phyloP scores from a whole-genome alignment of 1,140 invertebrate genomes.

The Neodiprion virginianus region DNA sequence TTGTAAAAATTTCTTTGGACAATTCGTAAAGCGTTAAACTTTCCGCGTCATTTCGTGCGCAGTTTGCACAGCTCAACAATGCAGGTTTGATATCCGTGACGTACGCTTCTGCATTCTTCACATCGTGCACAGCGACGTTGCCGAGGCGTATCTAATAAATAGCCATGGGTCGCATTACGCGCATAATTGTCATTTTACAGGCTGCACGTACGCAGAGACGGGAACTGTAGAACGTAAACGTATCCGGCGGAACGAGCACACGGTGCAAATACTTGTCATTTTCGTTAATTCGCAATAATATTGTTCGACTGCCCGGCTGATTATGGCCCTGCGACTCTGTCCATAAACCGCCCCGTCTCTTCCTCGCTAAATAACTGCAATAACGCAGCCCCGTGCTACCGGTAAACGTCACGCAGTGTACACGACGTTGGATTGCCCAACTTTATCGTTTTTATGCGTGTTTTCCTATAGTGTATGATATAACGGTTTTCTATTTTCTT shows the following conservation, averaged over 20 bases:
- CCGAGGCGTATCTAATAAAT: slow-evolving; percentile 36
- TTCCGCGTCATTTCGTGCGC: too few relatives aligned
- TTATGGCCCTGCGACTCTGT: background rate
- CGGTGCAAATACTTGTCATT: slow-evolving; percentile 30
- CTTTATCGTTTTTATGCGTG: too few relatives aligned
- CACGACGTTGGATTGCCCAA: too few relatives aligned
- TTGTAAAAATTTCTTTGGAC: too few relatives aligned
- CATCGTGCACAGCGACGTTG: background rate
- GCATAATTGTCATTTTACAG: background rate
- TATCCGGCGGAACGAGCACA: slow-evolving; percentile 32
- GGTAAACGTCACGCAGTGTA: too few relatives aligned
- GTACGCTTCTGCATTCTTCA: too few relatives aligned
- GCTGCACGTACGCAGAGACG: background rate
- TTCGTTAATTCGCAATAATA: slow-evolving; percentile 29
- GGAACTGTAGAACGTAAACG: slow-evolving; percentile 29
- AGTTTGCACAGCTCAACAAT: background rate
- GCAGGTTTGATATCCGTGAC: background rate
- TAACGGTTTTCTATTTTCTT: too few relatives aligned
- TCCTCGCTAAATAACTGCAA: too few relatives aligned
- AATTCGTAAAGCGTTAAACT: too few relatives aligned
- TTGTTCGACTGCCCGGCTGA: background rate
- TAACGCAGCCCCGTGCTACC: too few relatives aligned
- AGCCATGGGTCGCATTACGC: slow-evolving; percentile 22
- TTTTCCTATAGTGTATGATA: too few relatives aligned
- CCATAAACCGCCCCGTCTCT: too few relatives aligned